Conservation (phyloP, 2,888 invertebrate genomes). For the Drosophila maculinotata region DNA sequence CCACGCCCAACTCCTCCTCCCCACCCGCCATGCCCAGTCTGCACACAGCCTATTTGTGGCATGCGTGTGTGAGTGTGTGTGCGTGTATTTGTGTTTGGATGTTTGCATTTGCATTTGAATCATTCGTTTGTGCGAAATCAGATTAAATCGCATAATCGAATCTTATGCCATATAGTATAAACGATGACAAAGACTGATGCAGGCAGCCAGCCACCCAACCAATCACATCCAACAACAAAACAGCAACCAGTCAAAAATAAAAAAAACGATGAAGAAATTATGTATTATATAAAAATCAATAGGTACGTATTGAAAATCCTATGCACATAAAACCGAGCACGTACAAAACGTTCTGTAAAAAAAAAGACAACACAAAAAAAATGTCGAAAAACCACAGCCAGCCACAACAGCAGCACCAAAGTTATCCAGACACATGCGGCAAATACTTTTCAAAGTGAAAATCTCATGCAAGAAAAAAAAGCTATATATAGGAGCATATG, state of each 20-base stretch:
- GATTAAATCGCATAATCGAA: slow-evolving; percentile 80
- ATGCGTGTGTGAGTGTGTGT: slow-evolving; percentile 15
- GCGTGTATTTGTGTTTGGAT: too few species aligned
- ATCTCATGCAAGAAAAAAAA: slow-evolving; percentile 61
- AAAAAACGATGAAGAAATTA: slow-evolving; percentile 63
- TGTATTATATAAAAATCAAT: slow-evolving; percentile 80
- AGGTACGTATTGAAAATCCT: slow-evolving; percentile 77
- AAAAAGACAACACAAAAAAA: slow-evolving; percentile 32
- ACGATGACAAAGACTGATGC: slow-evolving; percentile 78
- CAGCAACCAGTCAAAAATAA: slow-evolving; percentile 33
- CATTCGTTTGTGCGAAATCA: slow-evolving; percentile 80
- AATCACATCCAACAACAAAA: slow-evolving; percentile 53
- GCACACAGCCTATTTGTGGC: not conserved
- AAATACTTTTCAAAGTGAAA: slow-evolving; percentile 81
- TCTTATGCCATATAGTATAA: slow-evolving; percentile 73
- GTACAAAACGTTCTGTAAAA: slow-evolving; percentile 73
- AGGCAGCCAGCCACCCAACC: slow-evolving; percentile 49
- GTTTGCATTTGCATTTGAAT: slow-evolving; percentile 74
- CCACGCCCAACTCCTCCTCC: slow-evolving; percentile 16
- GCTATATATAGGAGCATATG: not conserved
- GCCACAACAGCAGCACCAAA: slow-evolving; percentile 72
- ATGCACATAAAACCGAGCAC: slow-evolving; percentile 75
- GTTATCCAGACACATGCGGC: slow-evolving; percentile 78
- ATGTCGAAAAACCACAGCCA: slow-evolving; percentile 53
- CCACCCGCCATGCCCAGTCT: not conserved